Base-by-base conservation (phyloP, 2,113 vertebrate species). In the Saccopteryx bilineata region DNA sequence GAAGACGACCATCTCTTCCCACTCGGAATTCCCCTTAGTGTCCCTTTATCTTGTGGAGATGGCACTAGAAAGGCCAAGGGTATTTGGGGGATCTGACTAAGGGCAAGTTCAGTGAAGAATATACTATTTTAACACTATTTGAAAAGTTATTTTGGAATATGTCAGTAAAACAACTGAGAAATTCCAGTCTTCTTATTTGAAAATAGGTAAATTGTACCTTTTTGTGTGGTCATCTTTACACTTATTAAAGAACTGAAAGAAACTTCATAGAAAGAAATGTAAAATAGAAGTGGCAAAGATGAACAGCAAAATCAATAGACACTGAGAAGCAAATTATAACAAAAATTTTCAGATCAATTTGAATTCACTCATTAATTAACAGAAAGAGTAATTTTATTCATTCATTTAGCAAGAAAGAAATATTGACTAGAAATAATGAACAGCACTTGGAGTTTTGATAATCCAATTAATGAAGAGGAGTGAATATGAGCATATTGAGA, bases 341-440 rank as follows among this genome's bases (percentile, higher is more conserved):
- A 93, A 87, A 52, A 26, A 13, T 52, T 72, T 82, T 78, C 56
- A 89, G 56, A n/a, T 58, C 4, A 14, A 81, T 28, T 86, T 28
- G 60, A 84, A 87, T 31, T 76, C 31, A 91, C 12, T 87, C 33
- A 89, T 63, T 80, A 50, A 54, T 65, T 81, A 63, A 58, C 0
- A 78, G 54, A 78, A 92, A 90, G 10, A 76, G 14, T 75, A 74
- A 79, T 75, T 54, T n/a, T 89, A 60, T 54, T 78, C 5, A 72
- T 72, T 94, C 54, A 71, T 89, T 94, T 89, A 89, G 31, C 15
- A 94, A 90, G 76, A 91, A 58, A 66, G 7, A 95, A 82, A 66
- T 78, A 71, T 5, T 91, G 82, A 75, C 68, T 75, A 71, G 68
- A 80, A 91, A 87, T 56, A 86, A 79, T 65, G 61, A 82, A 88